These are phyloP conservation scores for Augochlorella aurata DNA, from an alignment of 2,888 invertebrate genomes.

Conservation along the genomic window DNA sequence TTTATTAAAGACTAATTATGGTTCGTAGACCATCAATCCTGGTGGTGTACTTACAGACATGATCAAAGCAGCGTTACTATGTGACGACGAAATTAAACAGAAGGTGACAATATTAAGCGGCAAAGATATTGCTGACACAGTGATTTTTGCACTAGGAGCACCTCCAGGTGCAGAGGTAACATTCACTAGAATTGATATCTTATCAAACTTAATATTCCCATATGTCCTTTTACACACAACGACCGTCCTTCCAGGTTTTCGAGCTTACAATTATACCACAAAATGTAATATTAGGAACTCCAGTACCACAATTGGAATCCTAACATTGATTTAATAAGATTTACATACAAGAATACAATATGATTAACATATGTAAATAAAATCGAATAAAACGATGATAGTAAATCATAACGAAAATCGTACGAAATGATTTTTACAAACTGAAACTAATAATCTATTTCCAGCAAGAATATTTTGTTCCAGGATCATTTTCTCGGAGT, in stretches of 20 bases:
- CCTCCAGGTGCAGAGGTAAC: slow-evolving; percentile 40
- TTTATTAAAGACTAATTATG: not conserved
- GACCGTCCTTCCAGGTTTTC: not conserved
- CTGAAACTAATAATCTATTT: too few species aligned
- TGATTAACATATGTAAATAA: too few species aligned
- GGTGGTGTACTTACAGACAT: not conserved
- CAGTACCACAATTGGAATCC: too few species aligned
- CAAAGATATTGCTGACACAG: slow-evolving; percentile 57
- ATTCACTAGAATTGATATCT: not conserved
- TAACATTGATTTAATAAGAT: too few species aligned
- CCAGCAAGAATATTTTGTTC: too few species aligned
- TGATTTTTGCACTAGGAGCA: slow-evolving; percentile 27
- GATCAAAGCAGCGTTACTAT: rapidly evolving
- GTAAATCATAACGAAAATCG: too few species aligned
- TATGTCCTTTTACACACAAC: not conserved
- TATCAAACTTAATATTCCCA: not conserved
- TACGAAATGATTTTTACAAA: too few species aligned
- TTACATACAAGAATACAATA: too few species aligned
- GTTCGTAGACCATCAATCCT: not conserved
- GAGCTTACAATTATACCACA: not conserved
- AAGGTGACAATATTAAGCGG: slow-evolving; percentile 50
- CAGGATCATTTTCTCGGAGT: too few species aligned
- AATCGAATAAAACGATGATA: too few species aligned
- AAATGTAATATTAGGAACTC: not conserved
- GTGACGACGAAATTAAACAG: not conserved